Conservation (phyloP, 2,113 vertebrate genomes). For the Pseudonaja textilis region DNA sequence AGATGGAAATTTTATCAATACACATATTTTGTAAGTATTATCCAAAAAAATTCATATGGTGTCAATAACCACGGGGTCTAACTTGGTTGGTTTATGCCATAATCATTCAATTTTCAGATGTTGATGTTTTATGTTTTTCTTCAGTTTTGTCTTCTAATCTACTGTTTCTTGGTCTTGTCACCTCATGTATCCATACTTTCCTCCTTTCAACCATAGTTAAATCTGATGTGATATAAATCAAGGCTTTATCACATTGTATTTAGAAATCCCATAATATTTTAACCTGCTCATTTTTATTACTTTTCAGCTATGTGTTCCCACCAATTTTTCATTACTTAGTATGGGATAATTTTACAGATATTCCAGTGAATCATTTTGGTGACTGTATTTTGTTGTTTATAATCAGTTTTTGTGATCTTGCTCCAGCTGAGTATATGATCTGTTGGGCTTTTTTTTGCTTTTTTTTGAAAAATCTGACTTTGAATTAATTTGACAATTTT, state of each 20-base stretch:
- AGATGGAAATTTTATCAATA: not conserved
- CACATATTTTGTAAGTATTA: not conserved
- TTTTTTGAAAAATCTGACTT: not conserved
- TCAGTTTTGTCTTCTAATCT: not conserved
- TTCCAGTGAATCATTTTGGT: not conserved
- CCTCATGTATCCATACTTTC: not conserved
- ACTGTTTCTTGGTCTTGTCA: not conserved
- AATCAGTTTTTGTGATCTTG: not conserved
- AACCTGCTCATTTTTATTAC: not conserved
- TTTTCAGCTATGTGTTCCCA: not conserved
- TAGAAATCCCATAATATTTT: not conserved
- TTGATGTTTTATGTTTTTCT: not conserved
- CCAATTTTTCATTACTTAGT: not conserved
- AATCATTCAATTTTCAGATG: not conserved
- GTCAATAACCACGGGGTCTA: not conserved
- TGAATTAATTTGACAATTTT: not conserved
- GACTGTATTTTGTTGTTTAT: not conserved
- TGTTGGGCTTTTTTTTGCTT: no score
- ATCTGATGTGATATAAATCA: not conserved
- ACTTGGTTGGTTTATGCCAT: not conserved
- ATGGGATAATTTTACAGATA: not conserved
- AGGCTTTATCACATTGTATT: not conserved
- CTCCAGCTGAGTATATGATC: no score
- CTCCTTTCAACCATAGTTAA: not conserved
- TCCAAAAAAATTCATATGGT: not conserved